These are phyloP conservation scores for Irena cyanogastra DNA, from an alignment of 2,113 vertebrate genomes.

Conservation along the genomic window DNA sequence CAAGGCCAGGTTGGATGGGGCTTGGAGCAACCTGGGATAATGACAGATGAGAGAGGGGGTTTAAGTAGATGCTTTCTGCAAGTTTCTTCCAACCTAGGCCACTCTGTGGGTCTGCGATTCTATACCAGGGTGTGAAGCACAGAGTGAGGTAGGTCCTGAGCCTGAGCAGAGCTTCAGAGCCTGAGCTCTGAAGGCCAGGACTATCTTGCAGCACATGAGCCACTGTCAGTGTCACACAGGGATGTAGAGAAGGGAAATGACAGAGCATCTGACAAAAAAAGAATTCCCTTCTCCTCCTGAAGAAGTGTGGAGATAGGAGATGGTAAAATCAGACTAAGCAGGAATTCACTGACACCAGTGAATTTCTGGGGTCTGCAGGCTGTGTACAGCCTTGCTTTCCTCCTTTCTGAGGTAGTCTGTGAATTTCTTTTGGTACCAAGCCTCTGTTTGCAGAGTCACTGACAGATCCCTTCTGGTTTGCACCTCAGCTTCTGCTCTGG, in stretches of 20 bases:
- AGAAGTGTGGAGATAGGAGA: not conserved
- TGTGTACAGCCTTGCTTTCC: not conserved
- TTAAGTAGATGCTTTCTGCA: not conserved
- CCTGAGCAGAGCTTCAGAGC: not conserved
- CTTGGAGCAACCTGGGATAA: not conserved
- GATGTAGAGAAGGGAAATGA: not conserved
- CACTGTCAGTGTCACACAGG: not conserved
- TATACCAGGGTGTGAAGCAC: no score
- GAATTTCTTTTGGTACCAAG: not conserved
- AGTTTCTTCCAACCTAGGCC: not conserved
- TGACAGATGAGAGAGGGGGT: not conserved
- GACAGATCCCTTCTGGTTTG: not conserved
- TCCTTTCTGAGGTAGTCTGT: not conserved
- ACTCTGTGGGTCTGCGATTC: not conserved
- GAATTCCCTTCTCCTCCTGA: not conserved
- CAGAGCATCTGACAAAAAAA: not conserved
- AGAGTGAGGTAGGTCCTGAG: not conserved
- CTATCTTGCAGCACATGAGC: not conserved
- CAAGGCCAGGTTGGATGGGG: not conserved
- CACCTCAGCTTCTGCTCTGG: not conserved
- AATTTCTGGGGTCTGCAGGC: not conserved
- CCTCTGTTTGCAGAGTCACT: not conserved
- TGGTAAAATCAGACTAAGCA: not conserved
- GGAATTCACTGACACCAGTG: not conserved
- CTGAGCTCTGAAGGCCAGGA: not conserved